phyloP scores from a whole-genome alignment of 2,888 invertebrate genomes.

The Clusia tigrina region DNA sequence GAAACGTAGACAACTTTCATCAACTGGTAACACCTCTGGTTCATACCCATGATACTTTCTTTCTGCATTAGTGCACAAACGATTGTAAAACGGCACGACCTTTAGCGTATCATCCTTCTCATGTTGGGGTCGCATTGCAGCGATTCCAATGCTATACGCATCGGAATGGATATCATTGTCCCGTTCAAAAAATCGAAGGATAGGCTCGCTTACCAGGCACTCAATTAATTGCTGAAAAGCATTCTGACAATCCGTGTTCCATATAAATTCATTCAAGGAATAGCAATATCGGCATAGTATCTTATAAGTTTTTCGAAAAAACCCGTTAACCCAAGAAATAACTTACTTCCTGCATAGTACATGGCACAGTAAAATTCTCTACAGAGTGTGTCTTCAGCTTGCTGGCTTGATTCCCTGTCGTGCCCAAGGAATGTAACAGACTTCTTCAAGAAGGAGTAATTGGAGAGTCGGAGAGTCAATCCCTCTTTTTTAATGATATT shows the following conservation, averaged over 20 bases:
- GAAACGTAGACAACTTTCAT: slow-evolving; percentile 12
- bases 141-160: slow-evolving; percentile 22
- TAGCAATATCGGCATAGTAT: neutral
- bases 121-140: slow-evolving; percentile 13
- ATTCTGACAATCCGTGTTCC: neutral
- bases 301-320: neutral
- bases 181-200: slow-evolving; percentile 18
- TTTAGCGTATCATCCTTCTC: neutral
- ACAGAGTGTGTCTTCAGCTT: neutral
- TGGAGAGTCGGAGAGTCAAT: no score
- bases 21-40: slow-evolving; percentile 3
- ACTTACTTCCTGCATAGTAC: neutral
- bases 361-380: neutral
- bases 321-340: neutral
- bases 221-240: neutral
- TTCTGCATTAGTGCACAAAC: slow-evolving; percentile 11
- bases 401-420: no score
- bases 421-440: no score
- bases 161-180: slow-evolving; percentile 23
- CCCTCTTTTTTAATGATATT: no score
- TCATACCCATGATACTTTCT: slow-evolving; percentile 16
- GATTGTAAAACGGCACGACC: slow-evolving; percentile 9
- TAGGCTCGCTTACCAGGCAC: slow-evolving; percentile 13
- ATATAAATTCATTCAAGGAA: neutral
- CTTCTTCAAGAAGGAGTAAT: no score